Evolutionary conservation across 2,113 vertebrate species (phyloP).

Genomic region (Alethe castanea): DNA sequence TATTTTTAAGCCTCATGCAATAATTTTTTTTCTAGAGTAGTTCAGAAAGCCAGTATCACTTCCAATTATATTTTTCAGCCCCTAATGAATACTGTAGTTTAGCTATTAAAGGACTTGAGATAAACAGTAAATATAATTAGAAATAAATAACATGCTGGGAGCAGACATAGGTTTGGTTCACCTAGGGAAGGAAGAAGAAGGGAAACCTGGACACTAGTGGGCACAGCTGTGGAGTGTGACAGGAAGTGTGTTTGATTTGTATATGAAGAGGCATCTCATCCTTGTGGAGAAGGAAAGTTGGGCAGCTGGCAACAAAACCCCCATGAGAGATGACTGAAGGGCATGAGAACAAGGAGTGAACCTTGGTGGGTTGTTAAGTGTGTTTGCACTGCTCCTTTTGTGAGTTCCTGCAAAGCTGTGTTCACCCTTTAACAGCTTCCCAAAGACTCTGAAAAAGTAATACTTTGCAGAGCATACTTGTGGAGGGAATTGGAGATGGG

Average conservation of each 20-base stretch:
- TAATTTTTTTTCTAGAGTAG: not conserved
- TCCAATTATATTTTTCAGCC: not conserved
- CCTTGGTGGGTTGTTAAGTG: not conserved
- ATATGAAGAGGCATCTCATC: not conserved
- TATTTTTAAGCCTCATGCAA: not conserved
- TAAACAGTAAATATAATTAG: not conserved
- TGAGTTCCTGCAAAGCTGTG: not conserved
- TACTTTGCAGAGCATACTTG: not conserved
- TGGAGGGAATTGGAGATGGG: not conserved
- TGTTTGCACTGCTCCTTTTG: not conserved
- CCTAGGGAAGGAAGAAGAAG: not conserved
- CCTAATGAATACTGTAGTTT: not conserved
- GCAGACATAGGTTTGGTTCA: not conserved
- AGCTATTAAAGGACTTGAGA: not conserved
- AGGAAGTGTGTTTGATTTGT: not conserved
- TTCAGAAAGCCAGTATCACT: not conserved
- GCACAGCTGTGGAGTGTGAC: rapidly evolving
- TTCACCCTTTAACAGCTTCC: not conserved
- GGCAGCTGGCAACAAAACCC: not conserved
- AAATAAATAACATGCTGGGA: not conserved
- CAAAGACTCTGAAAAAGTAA: not conserved
- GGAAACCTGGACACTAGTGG: not conserved
- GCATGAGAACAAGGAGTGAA: rapidly evolving
- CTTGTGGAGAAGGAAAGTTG: not conserved
- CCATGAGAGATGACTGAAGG: not conserved